Evolutionary conservation across 2,113 vertebrate genomes (phyloP), one percentile per base, ranked within the genome.

Genomic region (Nanorana parkeri): DNA sequence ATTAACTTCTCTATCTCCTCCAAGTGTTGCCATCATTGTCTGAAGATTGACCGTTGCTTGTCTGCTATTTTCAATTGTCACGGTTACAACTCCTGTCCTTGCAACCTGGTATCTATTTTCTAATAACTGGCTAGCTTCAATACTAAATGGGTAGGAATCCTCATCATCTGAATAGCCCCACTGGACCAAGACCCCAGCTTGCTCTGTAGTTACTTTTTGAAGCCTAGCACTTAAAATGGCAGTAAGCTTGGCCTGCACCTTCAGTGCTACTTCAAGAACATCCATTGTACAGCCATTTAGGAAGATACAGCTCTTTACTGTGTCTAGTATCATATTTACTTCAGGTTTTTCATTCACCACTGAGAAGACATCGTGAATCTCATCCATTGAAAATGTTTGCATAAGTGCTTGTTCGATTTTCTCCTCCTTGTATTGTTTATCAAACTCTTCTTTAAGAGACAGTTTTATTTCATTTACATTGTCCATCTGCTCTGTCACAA

Each of bases 281-380:
- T 76, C 55, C n/a, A 13, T 23, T 60, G 36, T 20, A 61, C 29
- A 76, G 19, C 73, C 73, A 21, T 76, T 58, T 21, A 76, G n/a
- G 16, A 47, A 7, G 15, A 76, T 76, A 21, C 32, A 63, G 28
- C 23, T 47, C 1, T 41, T 61, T 10, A 23, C 19, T n/a, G n/a
- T 24, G 17, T 76, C 29, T 32, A 76, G 20, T 15, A 24, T 63
- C 58, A 76, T 36, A 17, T 21, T 20, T n/a, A 76, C 73, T 47
- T 56, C 56, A 23, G 32, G n/a, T 29, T 76, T 21, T 15, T 47
- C 73, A 21, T 41, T 63, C 20, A 76, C 11, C 15, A 63, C 56
- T 23, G 73, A 63, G 32, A 76, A 76, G 29, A 76, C 10, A 10
- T 20, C 41, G 29, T 76, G 56, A 58, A 76, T 76, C 61, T 76